Evolutionary conservation across 2,113 vertebrate genomes (phyloP).

Genomic region (Heloderma charlesbogerti): DNA sequence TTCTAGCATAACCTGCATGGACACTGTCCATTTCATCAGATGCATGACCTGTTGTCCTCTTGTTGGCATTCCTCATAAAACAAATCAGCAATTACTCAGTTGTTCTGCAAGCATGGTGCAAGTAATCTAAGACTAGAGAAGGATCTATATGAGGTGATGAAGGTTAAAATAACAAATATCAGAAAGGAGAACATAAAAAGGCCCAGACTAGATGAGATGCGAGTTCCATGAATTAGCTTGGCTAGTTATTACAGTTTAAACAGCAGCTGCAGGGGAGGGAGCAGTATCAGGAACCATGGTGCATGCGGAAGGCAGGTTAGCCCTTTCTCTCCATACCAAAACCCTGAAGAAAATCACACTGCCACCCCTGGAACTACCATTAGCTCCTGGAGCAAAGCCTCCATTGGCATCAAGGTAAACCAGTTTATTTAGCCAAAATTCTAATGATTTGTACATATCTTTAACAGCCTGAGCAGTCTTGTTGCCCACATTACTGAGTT

Average conservation of each 20-base stretch:
- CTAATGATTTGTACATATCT: background rate
- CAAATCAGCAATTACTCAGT: background rate
- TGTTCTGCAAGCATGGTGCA: background rate
- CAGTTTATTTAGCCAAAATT: background rate
- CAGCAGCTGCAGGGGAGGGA: too few relatives aligned
- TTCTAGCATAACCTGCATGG: too few relatives aligned
- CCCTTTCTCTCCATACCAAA: background rate
- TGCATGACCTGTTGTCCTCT: background rate
- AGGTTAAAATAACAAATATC: background rate
- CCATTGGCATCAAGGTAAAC: background rate
- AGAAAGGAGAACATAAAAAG: background rate
- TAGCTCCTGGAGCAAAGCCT: too few relatives aligned
- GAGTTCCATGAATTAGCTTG: background rate
- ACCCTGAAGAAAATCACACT: background rate
- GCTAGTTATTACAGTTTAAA: background rate
- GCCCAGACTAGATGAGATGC: background rate
- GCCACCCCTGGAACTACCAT: background rate
- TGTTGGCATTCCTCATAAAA: background rate
- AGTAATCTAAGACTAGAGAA: background rate
- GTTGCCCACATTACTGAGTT: background rate
- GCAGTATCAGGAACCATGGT: background rate
- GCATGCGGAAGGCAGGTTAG: too few relatives aligned
- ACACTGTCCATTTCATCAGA: too few relatives aligned
- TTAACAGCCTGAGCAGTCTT: background rate
- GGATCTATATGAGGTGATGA: background rate